Base-by-base conservation (phyloP, 2,888 invertebrate species). In the Pherbina coryleti region DNA sequence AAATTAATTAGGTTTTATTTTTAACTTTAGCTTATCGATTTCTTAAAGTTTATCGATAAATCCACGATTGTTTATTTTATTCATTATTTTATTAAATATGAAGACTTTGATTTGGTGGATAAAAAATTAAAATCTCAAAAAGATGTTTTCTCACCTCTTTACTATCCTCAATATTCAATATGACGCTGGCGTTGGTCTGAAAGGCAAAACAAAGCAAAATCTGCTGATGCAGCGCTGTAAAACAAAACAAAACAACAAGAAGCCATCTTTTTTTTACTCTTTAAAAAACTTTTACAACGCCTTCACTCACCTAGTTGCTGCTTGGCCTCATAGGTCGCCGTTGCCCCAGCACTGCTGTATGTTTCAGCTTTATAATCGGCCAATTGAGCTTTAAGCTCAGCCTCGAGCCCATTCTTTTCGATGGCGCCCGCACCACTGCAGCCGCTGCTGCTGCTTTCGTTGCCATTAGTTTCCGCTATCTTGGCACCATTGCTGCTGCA, bases 181-280 rank as follows among this genome's bases (percentile, higher is more conserved):
- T 95, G 82, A 94, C 93, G 83, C 92, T 92, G 5, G 95, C 94
- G 87, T 96, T 96, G 9, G 92, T 92, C 79, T 94, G 90, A 57
- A 94, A 92, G 17, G 95, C 95, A 89, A 96, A 96, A 37, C 94
- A 93, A 79, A 95, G 88, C 79, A 96, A 88, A 78, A 95, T 87
- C 79, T 88, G 86, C 49, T 89, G 86, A 79, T 86, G 85, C 5
- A 89, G 60, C 28, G 85, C 90, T 89, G 75, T 5, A 80, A 78
- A 51, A 7, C 8, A 19, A 49, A 5, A 51, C 11, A 69, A 51
- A 44, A 34, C 28, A 70, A n/a, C 22, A 4, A 25, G 19, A 62
- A 14, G 70, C 57, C 14, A 3, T 57, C 44, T 11, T 28, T 19
- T 37, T 44, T 72, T 25, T 51, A 28, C 66, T 9, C 1, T 51